Conservation (phyloP, 2,888 invertebrate species). For the Napeogenes inachia region DNA sequence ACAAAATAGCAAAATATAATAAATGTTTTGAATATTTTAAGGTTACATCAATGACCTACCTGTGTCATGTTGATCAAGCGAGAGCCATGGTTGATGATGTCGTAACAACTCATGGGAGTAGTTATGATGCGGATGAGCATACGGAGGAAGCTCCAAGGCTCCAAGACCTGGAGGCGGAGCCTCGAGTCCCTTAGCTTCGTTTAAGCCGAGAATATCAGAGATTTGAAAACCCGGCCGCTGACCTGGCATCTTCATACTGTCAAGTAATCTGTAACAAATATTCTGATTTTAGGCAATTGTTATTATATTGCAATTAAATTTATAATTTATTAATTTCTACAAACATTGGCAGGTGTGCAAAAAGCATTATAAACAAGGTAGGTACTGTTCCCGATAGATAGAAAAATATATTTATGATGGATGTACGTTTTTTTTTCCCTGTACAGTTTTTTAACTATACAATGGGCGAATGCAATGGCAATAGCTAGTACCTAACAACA, state of each 20-base stretch:
- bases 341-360: no score
- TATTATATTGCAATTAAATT: no score
- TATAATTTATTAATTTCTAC: no score
- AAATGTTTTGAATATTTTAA: no score
- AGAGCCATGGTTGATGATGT: conserved; percentile 69
- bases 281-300: conserved; percentile 4
- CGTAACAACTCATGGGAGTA: conserved; percentile 65
- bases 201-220: conserved; percentile 94
- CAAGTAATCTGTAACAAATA: conserved; percentile 80
- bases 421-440: no score
- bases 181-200: conserved; percentile 79
- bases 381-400: no score
- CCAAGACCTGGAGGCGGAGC: conserved; percentile 53
- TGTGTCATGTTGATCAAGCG: conserved; percentile 65
- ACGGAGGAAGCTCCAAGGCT: conserved; percentile 59
- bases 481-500: no score
- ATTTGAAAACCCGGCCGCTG: conserved; percentile 92
- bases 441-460: no score
- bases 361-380: no score
- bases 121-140: conserved; percentile 59
- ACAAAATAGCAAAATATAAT: no score
- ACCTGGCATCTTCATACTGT: conserved; percentile 88
- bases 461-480: no score
- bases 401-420: no score
- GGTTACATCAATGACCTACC: conserved; percentile 40